These are phyloP conservation scores for Boloria selene DNA, from an alignment of 2,888 invertebrate species.

Conservation along the genomic window DNA sequence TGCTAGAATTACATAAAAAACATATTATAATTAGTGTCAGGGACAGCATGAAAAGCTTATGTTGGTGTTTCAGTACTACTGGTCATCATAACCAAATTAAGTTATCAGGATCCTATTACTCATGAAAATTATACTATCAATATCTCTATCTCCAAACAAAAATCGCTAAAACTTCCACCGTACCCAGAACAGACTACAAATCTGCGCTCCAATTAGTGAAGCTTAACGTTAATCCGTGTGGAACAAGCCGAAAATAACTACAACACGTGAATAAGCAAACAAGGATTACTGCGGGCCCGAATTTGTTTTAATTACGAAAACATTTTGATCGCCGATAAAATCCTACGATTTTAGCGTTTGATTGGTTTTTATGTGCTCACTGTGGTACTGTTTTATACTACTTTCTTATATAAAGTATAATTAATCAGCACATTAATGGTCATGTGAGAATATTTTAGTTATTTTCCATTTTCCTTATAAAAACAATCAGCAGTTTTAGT, in stretches of 20 bases:
- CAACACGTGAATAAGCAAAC: conserved; percentile 59
- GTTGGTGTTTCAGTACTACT: no score
- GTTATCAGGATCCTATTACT: background rate
- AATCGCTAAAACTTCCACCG: conserved; percentile 26
- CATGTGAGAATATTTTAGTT: no score
- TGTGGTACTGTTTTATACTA: no score
- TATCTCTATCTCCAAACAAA: background rate
- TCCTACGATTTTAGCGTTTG: conserved; percentile 11
- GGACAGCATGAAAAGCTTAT: no score
- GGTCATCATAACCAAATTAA: no score
- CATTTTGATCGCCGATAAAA: conserved; percentile 21
- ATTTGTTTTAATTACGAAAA: conserved; percentile 38
- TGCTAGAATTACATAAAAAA: no score
- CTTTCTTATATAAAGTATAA: no score
- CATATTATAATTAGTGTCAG: no score
- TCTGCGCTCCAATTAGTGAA: conserved; percentile 66
- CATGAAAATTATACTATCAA: background rate
- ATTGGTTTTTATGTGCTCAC: no score
- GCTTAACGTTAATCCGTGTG: conserved; percentile 65
- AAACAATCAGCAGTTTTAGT: no score
- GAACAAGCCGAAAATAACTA: conserved; percentile 68
- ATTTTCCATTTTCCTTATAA: no score
- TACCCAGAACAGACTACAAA: conserved; percentile 42
- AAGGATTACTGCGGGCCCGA: conserved; percentile 38
- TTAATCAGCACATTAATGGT: no score